Base-by-base conservation (phyloP, 1,140 invertebrate genomes). In the Rhynchophorus ferrugineus region DNA sequence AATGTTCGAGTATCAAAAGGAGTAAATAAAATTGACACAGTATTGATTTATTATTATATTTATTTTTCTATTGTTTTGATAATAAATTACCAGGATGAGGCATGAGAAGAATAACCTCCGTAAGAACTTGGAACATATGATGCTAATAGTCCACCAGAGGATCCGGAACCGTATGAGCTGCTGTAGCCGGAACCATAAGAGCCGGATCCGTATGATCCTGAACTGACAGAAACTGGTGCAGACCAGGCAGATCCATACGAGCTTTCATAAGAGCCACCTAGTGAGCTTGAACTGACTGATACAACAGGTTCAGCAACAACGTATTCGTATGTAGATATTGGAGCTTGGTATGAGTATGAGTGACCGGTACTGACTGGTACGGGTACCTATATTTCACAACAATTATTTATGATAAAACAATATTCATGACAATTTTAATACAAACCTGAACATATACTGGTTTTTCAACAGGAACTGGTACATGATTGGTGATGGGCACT, bases 381-480 rank as follows among this genome's bases (percentile, higher is more conserved):
- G n/a, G n/a, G n/a, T n/a, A n/a, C n/a, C n/a, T n/a, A n/a, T n/a
- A n/a, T n/a, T n/a, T n/a, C n/a, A n/a, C n/a, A n/a, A n/a, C n/a
- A n/a, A n/a, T n/a, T n/a, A n/a, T n/a, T n/a, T n/a, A n/a, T n/a
- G n/a, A n/a, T n/a, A n/a, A n/a, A n/a, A n/a, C n/a, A n/a, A n/a
- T n/a, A n/a, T n/a, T n/a, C n/a, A n/a, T n/a, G n/a, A n/a, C n/a
- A n/a, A n/a, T n/a, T n/a, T n/a, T n/a, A n/a, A n/a, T n/a, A n/a
- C n/a, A n/a, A n/a, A 49, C 47, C 47, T 22, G 14, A 41, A 66
- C 44, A 11, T 47, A 54, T 16, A 64, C 62, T 11, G 61, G 54
- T 49, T 51, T 61, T 20, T 61, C 58, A 11, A 65, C 59, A 22
- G 56, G 38, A 43, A 66, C 62, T 21, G 42, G 49, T 3, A 61